Conservation (phyloP, 2,113 vertebrate species). For the Cairina moschata region DNA sequence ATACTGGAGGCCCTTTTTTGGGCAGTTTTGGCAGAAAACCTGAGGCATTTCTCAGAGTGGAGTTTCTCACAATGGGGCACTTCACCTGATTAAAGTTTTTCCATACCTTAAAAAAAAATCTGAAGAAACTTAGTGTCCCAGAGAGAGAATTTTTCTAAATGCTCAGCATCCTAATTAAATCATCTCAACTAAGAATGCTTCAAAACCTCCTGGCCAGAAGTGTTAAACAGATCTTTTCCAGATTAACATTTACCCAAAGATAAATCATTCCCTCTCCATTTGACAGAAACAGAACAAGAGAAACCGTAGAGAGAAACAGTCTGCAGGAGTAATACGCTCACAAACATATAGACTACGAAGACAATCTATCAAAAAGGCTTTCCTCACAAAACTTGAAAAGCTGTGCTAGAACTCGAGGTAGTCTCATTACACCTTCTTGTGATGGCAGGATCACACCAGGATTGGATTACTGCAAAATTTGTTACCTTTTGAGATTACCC, state of each 20-base stretch:
- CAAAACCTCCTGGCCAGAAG: slow-evolving; percentile 48
- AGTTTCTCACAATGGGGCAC: neutral
- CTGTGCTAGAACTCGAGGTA: neutral
- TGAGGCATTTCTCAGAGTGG: neutral
- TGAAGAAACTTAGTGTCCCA: neutral
- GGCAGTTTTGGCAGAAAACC: neutral
- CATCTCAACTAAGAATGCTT: slow-evolving; percentile 29
- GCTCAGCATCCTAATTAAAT: slow-evolving; percentile 52
- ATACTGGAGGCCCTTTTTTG: neutral
- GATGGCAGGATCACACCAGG: slow-evolving; percentile 39
- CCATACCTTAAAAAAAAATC: neutral
- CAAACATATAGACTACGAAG: neutral
- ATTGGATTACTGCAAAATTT: slow-evolving; percentile 23
- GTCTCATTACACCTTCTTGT: slow-evolving; percentile 1
- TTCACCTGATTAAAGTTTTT: slow-evolving; percentile 22
- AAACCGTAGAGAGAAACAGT: neutral
- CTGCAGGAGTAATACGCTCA: slow-evolving; percentile 23
- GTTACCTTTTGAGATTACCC: slow-evolving; percentile 42
- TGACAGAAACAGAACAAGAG: slow-evolving; percentile 28
- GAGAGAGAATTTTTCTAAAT: slow-evolving; percentile 48
- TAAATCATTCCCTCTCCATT: slow-evolving; percentile 33
- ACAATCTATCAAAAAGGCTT: slow-evolving; percentile 32
- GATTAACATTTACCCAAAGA: slow-evolving; percentile 39
- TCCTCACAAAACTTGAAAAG: slow-evolving; percentile 26
- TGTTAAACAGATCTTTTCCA: slow-evolving; percentile 54